Base-by-base conservation (phyloP, 2,113 vertebrate genomes). In the Embiotoca jacksoni region DNA sequence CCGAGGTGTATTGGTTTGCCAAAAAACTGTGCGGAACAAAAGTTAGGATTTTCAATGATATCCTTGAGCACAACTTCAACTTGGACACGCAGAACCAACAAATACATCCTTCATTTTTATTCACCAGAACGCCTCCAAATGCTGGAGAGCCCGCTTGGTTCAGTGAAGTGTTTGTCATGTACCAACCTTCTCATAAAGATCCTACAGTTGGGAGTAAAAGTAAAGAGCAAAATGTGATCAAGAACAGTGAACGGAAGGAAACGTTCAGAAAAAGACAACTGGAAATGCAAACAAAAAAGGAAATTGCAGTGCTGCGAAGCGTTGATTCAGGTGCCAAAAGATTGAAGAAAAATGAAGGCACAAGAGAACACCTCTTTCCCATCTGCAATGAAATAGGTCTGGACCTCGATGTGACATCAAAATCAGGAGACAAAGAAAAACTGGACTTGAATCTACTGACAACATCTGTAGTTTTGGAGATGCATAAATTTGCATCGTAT, bases 61-160 rank as follows among this genome's bases (percentile, higher is more conserved):
- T 86, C 10, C 23, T 82, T 58, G 46, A 82, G 11, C 67, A 76
- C 67, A 79, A 82, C 71, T 82, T 86, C 9, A 63, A n/a, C 23
- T 44, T 75, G 44, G 36, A 15, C 32, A 31, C 7, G 9, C 55
- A 62, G 15, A 14, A 1, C 5, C 7, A 0, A 44, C 4, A 46
- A 1, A 0, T 64, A 2, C 2, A 39, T 5, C 4, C 33, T 13
- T 3, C 1, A 2, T 0, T 0, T 0, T 6, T 4, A 31, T 75
- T 70, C 37, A 0, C 0, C 6, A 71, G 1, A 58, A 2, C 0
- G 3, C 0, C 0, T 0, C 6, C 4, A 16, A 11, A 9, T 1
- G 15, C 57, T 10, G 5, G 1, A 1, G 2, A 32, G 1, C 53
- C 16, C 0, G 1, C 9, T 1, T 85, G 75, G 75, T 71, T 82